Conservation (phyloP, 2,113 vertebrate genomes). For the Phyllopteryx taeniolatus region DNA sequence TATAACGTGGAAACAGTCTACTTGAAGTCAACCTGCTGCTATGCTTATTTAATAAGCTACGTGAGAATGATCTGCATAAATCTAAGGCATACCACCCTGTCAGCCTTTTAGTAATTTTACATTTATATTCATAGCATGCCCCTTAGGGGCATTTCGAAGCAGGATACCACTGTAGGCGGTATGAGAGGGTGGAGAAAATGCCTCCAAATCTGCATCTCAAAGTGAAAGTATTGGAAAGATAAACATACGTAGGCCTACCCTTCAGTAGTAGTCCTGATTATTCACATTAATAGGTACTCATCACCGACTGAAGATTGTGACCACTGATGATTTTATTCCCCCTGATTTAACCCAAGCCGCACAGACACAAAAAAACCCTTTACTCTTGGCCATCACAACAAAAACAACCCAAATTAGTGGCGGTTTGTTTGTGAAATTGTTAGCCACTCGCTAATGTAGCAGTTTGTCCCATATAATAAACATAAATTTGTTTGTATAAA, state of each 20-base stretch:
- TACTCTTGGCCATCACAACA: not conserved
- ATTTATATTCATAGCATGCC: conserved; percentile 49
- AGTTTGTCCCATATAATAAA: too few species aligned
- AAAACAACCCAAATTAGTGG: not conserved
- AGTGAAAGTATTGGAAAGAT: conserved; percentile 37
- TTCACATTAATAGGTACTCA: conserved; percentile 16
- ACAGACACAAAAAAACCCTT: not conserved
- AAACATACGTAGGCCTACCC: conserved; percentile 24
- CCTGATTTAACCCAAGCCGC: too few species aligned
- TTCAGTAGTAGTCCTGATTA: conserved; percentile 13
- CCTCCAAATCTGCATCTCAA: conserved; percentile 52
- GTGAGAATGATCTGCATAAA: conserved; percentile 44
- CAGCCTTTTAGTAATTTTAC: conserved; percentile 49
- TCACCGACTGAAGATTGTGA: too few species aligned
- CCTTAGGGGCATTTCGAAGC: conserved; percentile 48
- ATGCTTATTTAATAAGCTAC: conserved; percentile 39
- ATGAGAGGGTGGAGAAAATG: conserved; percentile 20
- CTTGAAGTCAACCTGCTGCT: conserved; percentile 41
- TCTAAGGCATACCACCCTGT: conserved; percentile 27
- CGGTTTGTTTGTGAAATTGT: too few species aligned
- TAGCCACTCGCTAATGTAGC: too few species aligned
- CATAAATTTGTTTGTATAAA: too few species aligned
- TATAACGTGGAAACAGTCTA: conserved; percentile 42
- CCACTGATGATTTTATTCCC: not conserved
- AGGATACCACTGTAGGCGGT: conserved; percentile 45